Evolutionary conservation across 2,797 vertebrate genomes (phyloP).

Genomic region (Eulemur mongoz): DNA sequence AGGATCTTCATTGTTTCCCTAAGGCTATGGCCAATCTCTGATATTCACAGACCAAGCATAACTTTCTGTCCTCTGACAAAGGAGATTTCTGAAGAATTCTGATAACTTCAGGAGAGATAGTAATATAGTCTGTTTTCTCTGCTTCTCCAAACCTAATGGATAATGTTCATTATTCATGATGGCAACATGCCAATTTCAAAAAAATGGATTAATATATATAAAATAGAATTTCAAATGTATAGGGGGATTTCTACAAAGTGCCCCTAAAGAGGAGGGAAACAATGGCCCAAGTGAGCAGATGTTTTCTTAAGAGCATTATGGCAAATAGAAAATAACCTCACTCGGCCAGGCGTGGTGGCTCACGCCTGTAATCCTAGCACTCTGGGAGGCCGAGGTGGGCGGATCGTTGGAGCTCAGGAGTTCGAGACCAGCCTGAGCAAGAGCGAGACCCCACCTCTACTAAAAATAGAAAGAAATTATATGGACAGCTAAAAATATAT

Average conservation of each 20-base stretch:
- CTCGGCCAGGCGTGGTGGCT: too few relatives aligned
- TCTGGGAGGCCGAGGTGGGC: too few relatives aligned
- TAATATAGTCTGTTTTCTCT: neutral
- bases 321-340: neutral
- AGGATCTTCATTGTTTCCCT: neutral
- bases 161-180: neutral
- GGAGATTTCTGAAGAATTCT: neutral
- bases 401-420: too few relatives aligned
- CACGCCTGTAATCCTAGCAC: too few relatives aligned
- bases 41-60: slow-evolving; percentile 3
- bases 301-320: neutral
- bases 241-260: neutral
- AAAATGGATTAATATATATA: neutral
- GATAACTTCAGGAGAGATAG: neutral
- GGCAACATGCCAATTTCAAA: neutral
- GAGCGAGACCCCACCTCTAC: too few relatives aligned
- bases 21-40: neutral
- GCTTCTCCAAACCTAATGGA: neutral
- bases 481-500: too few relatives aligned
- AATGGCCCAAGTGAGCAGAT: neutral
- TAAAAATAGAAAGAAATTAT: too few relatives aligned
- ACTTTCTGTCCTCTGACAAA: neutral
- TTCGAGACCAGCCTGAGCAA: too few relatives aligned
- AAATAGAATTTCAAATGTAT: slow-evolving; percentile 10
- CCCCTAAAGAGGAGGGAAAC: neutral